Evolutionary conservation across 2,113 vertebrate genomes (phyloP), one percentile per base, ranked within the genome.

Genomic region (Cairina moschata): DNA sequence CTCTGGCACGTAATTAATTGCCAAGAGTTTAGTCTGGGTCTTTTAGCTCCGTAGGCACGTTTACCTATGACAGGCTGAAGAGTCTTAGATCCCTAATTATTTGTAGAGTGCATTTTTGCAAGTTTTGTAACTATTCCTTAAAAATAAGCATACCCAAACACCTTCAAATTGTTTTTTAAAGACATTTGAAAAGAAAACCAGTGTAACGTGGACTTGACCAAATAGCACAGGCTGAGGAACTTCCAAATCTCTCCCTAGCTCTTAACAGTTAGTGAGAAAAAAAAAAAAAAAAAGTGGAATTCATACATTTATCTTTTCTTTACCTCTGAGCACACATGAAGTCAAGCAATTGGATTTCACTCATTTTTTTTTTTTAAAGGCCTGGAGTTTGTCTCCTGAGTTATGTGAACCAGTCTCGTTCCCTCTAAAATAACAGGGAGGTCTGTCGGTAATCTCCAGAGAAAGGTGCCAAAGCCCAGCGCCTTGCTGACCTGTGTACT

Each of bases 1-100:
- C 59, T 84, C 86, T 93, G 88, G 81, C 71, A 63, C 40, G 34
- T 69, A 89, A 73, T 88, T 92, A 78, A 72, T 93, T 95, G 89
- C 91, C 71, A 91, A 94, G 91, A 87, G 80, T 93, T 93, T 79
- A 84, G 68, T 21, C 62, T 83, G 90, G 78, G 1, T 82, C 40
- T 89, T 89, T 93, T 73, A 89, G 78, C 77, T 92, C 81, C 66
- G 67, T 13, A 66, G 74, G 81, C 44, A 17, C 54, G 40, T 89
- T 91, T 85, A 82, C 66, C 36, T 67, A 55, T 2, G 8, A 60
- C 77, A 79, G 58, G 34, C 72, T 83, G 71, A 62, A 55, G 83
- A 91, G 55, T 32, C 34, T 44, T 66, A 36, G 5, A 89, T 77
- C 22, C 62, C 66, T 82, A 52, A 82, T 79, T 86, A 89, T 76